Percentiles rank a stretch among this genome's conserved stretches.
phyloP scores from a whole-genome alignment of 1,140 invertebrate genomes.

The Brevipalpus yothersi region DNA sequence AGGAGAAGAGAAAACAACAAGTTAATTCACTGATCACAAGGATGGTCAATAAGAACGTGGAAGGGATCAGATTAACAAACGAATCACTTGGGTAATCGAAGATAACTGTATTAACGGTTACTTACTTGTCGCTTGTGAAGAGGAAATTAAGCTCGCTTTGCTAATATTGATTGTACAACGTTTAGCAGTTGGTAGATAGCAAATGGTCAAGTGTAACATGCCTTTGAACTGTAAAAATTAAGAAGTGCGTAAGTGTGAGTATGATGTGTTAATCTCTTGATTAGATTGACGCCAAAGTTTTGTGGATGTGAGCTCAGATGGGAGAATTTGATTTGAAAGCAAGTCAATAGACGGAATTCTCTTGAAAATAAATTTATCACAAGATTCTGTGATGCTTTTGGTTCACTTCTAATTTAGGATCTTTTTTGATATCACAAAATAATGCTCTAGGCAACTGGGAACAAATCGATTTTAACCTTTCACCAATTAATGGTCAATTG shows the following conservation, averaged over 20 bases:
- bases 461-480: no score
- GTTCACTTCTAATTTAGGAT: no score
- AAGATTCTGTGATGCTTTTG: no score
- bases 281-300: no score
- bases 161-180: slow-evolving; percentile 27
- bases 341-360: no score
- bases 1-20: not conserved
- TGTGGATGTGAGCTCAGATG: no score
- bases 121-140: not conserved
- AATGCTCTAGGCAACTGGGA: no score
- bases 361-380: no score
- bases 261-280: no score
- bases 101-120: not conserved
- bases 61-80: not conserved
- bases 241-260: not conserved
- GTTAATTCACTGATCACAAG: not conserved
- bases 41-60: not conserved
- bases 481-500: no score
- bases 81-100: not conserved
- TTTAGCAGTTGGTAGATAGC: slow-evolving; percentile 31
- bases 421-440: no score
- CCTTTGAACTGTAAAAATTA: slow-evolving; percentile 17
- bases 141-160: slow-evolving; percentile 17
- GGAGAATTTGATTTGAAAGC: no score
- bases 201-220: slow-evolving; percentile 26